phyloP scores from a whole-genome alignment of 2,113 vertebrate species.

The Centrocercus urophasianus region DNA sequence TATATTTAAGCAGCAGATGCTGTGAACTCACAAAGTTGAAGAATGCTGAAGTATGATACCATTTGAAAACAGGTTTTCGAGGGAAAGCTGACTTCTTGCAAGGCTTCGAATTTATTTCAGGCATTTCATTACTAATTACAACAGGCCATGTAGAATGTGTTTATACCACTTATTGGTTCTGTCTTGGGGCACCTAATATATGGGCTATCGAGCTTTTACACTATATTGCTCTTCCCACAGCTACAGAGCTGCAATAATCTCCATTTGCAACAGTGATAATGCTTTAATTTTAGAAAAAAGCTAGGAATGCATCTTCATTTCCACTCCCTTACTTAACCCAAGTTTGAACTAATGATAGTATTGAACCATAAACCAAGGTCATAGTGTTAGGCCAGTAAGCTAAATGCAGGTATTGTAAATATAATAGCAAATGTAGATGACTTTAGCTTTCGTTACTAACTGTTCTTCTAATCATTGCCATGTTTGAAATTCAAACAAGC shows the following conservation, averaged over 20 bases:
- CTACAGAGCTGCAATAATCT: neutral
- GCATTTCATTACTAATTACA: constrained; percentile 65
- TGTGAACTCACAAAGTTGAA: constrained; percentile 68
- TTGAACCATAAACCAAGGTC: neutral
- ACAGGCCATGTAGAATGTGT: constrained; percentile 21
- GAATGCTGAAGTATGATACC: constrained; percentile 67
- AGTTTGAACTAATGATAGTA: neutral
- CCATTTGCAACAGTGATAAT: constrained; percentile 23
- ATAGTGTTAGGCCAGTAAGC: neutral
- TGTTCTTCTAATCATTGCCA: neutral
- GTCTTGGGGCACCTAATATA: constrained; percentile 52
- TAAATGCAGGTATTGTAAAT: neutral
- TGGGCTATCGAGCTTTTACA: constrained; percentile 15
- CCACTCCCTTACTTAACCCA: neutral
- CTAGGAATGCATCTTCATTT: neutral
- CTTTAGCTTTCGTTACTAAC: neutral
- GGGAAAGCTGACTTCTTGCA: constrained; percentile 66
- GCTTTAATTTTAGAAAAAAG: constrained; percentile 36
- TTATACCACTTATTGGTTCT: constrained; percentile 49
- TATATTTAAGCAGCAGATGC: constrained; percentile 79
- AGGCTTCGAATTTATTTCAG: constrained; percentile 62
- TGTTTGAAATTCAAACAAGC: neutral
- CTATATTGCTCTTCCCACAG: constrained; percentile 24
- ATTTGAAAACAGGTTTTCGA: constrained; percentile 74
- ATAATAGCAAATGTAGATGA: neutral